These are phyloP conservation scores for Panagrolaimus sp. DNA, from an alignment of 1,140 invertebrate genomes.

Conservation along the genomic window DNA sequence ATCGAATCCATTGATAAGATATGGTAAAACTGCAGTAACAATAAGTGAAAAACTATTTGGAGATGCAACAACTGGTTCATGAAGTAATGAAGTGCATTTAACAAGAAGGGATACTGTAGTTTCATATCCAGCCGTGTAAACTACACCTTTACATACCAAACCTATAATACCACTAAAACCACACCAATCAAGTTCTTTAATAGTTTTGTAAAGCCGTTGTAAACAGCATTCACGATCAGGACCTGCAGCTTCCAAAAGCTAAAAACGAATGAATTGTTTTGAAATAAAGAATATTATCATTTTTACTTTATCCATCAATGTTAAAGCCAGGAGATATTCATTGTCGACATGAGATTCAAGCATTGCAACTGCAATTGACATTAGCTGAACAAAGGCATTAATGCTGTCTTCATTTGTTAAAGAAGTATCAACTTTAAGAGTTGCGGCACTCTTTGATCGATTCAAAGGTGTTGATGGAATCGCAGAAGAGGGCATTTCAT, in stretches of 20 bases:
- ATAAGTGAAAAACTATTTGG: slow-evolving; percentile 92
- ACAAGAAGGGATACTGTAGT: slow-evolving; percentile 69
- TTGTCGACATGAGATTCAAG: slow-evolving; percentile 96
- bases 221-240: slow-evolving; percentile 80
- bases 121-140: slow-evolving; percentile 66
- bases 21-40: slow-evolving; percentile 88
- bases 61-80: slow-evolving; percentile 83
- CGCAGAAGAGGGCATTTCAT: slow-evolving; percentile 19
- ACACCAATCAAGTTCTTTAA: slow-evolving; percentile 79
- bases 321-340: slow-evolving; percentile 80
- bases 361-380: slow-evolving; percentile 88
- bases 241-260: slow-evolving; percentile 74
- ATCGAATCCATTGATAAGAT: slow-evolving; percentile 89
- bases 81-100: slow-evolving; percentile 78
- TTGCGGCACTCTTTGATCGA: slow-evolving; percentile 84
- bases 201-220: slow-evolving; percentile 72
- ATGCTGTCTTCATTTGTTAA: slow-evolving; percentile 69
- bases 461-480: slow-evolving; percentile 64
- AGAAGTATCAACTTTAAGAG: slow-evolving; percentile 64
- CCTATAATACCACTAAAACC: slow-evolving; percentile 84
- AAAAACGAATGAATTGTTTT: no score
- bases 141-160: slow-evolving; percentile 73
- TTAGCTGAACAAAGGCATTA: slow-evolving; percentile 85
- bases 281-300: no score
- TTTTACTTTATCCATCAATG: slow-evolving; percentile 34